Evolutionary conservation across 2,797 vertebrate genomes (phyloP).

Genomic region (Lindbergichthys nudifrons): DNA sequence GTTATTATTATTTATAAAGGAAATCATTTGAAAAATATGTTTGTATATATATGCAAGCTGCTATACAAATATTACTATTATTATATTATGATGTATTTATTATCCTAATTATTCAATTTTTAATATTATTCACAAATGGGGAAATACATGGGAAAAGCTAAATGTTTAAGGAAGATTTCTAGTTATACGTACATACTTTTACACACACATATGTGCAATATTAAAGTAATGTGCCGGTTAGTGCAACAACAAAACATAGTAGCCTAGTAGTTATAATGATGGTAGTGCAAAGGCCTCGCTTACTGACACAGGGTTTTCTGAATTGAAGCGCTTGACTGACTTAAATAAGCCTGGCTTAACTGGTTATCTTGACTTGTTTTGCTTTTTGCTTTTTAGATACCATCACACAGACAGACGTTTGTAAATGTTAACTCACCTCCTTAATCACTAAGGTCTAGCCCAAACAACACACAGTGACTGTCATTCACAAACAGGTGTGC

Average conservation of each 20-base stretch:
- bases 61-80: too few relatives aligned
- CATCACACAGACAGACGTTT: slow-evolving; percentile 25
- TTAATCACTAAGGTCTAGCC: slow-evolving; percentile 49
- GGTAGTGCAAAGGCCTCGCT: not conserved
- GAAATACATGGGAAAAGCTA: not conserved
- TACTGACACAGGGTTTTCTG: not conserved
- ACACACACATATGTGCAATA: too few relatives aligned
- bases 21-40: too few relatives aligned
- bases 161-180: not conserved
- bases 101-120: too few relatives aligned
- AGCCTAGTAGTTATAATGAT: not conserved
- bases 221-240: not conserved
- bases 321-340: not conserved
- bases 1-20: too few relatives aligned
- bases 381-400: slow-evolving; percentile 6
- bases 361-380: not conserved
- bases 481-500: slow-evolving; percentile 64
- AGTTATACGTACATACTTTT: not conserved
- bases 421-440: slow-evolving; percentile 41
- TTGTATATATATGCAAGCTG: too few relatives aligned
- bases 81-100: too few relatives aligned
- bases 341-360: not conserved
- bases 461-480: slow-evolving; percentile 38
- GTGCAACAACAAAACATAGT: not conserved
- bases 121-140: too few relatives aligned